Percentiles rank a stretch among this genome's conserved stretches.
Evolutionary conservation across 2,113 vertebrate genomes (phyloP).

Genomic region (Spilogale gracilis): DNA sequence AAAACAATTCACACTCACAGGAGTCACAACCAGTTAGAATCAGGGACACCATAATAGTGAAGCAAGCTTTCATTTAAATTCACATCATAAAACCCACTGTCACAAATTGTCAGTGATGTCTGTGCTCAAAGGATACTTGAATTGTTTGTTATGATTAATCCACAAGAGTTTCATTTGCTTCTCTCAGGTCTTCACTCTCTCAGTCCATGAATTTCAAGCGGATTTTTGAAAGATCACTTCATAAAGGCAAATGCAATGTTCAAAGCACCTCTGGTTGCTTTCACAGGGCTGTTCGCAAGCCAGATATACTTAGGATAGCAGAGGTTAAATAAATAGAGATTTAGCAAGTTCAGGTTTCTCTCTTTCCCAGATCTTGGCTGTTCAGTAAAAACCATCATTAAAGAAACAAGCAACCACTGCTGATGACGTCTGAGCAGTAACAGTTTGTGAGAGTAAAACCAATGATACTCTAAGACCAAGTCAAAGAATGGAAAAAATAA

Average conservation of each 20-base stretch:
- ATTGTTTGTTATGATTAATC: not conserved
- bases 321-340: not conserved
- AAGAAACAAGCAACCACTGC: not conserved
- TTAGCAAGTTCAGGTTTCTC: not conserved
- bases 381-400: not conserved
- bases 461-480: not conserved
- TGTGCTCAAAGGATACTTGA: slow-evolving; percentile 22
- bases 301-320: not conserved
- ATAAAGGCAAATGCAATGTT: not conserved
- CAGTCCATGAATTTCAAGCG: not conserved
- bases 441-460: not conserved
- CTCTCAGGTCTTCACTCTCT: not conserved
- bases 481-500: no score
- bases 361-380: not conserved
- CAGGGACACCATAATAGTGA: not conserved
- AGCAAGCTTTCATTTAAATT: not conserved
- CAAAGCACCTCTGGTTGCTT: not conserved
- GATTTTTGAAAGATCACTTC: not conserved
- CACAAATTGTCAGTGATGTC: not conserved
- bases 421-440: not conserved
- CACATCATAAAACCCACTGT: not conserved
- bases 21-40: slow-evolving; percentile 1
- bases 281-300: not conserved
- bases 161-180: not conserved
- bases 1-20: not conserved